Evolutionary conservation across 1,140 invertebrate species (phyloP).

Genomic region (Neuroterus valhalla): DNA sequence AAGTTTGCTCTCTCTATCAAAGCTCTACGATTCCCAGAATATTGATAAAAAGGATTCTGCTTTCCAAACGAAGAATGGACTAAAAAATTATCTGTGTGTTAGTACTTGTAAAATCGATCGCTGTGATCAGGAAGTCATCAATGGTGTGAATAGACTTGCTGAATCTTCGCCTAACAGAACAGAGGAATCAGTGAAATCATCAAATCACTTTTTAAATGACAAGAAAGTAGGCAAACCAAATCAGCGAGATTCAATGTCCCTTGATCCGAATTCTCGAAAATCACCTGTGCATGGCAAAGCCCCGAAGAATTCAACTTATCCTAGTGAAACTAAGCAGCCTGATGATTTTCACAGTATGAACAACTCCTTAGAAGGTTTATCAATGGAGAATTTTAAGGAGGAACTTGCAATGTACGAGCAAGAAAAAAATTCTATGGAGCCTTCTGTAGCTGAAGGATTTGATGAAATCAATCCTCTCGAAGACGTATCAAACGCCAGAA

Average conservation of each 20-base stretch:
- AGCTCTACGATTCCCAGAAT: constrained; percentile 37
- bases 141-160: constrained; percentile 13
- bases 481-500: not conserved
- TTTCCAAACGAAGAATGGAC: constrained; percentile 37
- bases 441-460: constrained; percentile 35
- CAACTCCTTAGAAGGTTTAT: not conserved
- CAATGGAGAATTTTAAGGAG: constrained; percentile 1
- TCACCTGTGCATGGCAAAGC: constrained; percentile 58
- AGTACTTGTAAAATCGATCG: constrained; percentile 37
- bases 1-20: constrained; percentile 32
- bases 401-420: constrained; percentile 7
- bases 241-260: constrained; percentile 39
- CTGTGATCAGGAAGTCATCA: constrained; percentile 40
- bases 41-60: constrained; percentile 36
- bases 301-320: constrained; percentile 47
- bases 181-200: not conserved
- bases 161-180: not conserved
- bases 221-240: constrained; percentile 29
- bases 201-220: constrained; percentile 18
- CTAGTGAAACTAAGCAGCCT: constrained; percentile 41
- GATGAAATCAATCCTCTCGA: constrained; percentile 36
- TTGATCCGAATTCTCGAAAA: constrained; percentile 46
- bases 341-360: constrained; percentile 16
- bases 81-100: constrained; percentile 39
- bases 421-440: constrained; percentile 24